A percentile compares a stretch with the other conserved stretches of the same genome.
Evolutionary conservation across 2,888 invertebrate species (phyloP).

Genomic region (Phoenoteleia sp.): DNA sequence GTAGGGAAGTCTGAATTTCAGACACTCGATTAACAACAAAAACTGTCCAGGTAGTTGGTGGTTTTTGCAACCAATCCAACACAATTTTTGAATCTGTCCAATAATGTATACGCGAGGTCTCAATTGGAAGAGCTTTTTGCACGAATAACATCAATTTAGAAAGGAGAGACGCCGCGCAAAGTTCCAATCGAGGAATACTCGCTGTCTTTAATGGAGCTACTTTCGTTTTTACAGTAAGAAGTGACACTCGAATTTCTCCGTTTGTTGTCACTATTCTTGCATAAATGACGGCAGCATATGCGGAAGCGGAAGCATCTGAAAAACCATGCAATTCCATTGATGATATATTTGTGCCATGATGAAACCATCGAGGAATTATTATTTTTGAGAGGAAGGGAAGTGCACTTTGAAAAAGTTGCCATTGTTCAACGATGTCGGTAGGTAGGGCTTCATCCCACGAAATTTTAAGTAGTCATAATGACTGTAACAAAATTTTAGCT

Average conservation of each 20-base stretch:
- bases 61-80: conserved; percentile 73
- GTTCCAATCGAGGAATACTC: conserved; percentile 62
- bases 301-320: conserved; percentile 70
- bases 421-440: not conserved
- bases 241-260: not conserved
- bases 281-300: conserved; percentile 72
- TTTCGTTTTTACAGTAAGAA: conserved; percentile 32
- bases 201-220: conserved; percentile 60
- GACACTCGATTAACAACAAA: conserved; percentile 78
- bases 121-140: not conserved
- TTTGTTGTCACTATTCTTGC: not conserved
- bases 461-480: conserved; percentile 25
- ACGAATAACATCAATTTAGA: not conserved
- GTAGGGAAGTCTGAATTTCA: conserved; percentile 76
- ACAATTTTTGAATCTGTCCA: conserved; percentile 75
- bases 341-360: not conserved
- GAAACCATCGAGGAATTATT: conserved; percentile 30
- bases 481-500: conserved; percentile 45
- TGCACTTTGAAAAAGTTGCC: not conserved
- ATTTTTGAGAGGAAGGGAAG: not conserved
- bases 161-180: conserved; percentile 65
- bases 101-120: not conserved
- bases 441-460: not conserved
- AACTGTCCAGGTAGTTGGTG: conserved; percentile 66
- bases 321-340: conserved; percentile 63